Percentiles rank a stretch among this genome's conserved stretches.
phyloP scores from a whole-genome alignment of 2,113 vertebrate species.

The Pseudorectes ferrugineus region DNA sequence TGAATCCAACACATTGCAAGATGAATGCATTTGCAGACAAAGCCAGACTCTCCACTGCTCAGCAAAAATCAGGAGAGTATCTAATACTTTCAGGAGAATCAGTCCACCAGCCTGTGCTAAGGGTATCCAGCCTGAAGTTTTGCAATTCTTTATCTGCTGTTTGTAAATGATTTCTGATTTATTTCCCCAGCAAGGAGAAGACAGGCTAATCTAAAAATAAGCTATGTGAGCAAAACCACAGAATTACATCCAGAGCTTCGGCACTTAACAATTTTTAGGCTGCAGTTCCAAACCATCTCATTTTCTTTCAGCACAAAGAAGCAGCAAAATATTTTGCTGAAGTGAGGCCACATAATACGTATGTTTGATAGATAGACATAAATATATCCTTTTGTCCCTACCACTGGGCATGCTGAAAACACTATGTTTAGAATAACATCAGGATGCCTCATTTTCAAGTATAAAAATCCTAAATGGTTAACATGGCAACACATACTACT shows the following conservation, averaged over 20 bases:
- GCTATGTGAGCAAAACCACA: constrained; percentile 35
- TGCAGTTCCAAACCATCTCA: background rate
- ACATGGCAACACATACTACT: background rate
- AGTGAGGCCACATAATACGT: background rate
- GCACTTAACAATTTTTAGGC: background rate
- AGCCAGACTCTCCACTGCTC: background rate
- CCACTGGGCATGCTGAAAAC: background rate
- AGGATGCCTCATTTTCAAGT: background rate
- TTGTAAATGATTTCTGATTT: constrained; percentile 20
- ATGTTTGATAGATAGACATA: background rate
- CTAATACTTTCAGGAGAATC: background rate
- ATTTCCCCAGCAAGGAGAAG: background rate
- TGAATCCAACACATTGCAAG: background rate
- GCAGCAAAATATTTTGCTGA: constrained; percentile 10
- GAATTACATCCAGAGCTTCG: background rate
- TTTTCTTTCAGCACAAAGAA: background rate
- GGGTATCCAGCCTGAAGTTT: background rate
- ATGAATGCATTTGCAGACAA: background rate
- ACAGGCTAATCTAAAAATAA: constrained; percentile 47
- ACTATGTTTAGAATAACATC: background rate
- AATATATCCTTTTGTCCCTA: background rate
- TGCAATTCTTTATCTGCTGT: constrained; percentile 9
- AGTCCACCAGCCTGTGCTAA: background rate
- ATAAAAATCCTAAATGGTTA: constrained; percentile 8
- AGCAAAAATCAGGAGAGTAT: background rate